Evolutionary conservation across 1,140 invertebrate genomes (phyloP), one percentile per base, ranked within the genome.

Genomic region (Meloidogyne hapla): DNA sequence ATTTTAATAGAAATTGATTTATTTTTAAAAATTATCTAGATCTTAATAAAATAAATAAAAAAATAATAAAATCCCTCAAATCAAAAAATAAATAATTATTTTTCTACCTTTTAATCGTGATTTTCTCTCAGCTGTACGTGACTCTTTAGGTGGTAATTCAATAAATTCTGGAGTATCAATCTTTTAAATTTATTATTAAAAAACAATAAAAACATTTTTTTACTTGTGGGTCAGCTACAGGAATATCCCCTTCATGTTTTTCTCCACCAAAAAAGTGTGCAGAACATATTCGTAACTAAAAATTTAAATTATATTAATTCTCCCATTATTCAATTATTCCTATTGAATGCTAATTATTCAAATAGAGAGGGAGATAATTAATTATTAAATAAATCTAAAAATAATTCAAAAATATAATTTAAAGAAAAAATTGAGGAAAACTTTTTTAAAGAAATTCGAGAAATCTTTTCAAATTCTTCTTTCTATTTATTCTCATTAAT

Each of bases 241-340:
- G 87, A 74, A 88, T 87, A 76, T 88, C 87, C 33, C 87, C 87
- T 80, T 88, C 87, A 63, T 79, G 81, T 75, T 88, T 88, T 74
- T 88, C 88, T 21, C 87, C 87, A 26, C 85, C 88, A 68, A 82
- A 75, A 78, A 88, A 88, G 75, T 88, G 87, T 38, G 88, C 87
- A 25, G 87, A 88, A 75, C 87, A 88, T 64, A 88, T 88, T 26
- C 87, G 80, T 26, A 88, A 78, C 86, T 88, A 74, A 74, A 86
- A 85, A 13, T n/a, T n/a, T 33, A 33, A 6, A 6, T 33, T 33
- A 33, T 33, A 8, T 1, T 40, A 18, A 40, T 45, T n/a, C 25
- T 21, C n/a, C n/a, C n/a, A n/a, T n/a, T n/a, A n/a, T n/a, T n/a
- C n/a, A n/a, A n/a, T n/a, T n/a, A n/a, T n/a, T n/a, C n/a, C n/a